A percentile compares a stretch with the other conserved stretches of the same genome.
These are phyloP conservation scores for Aphelenchoides besseyi DNA, from an alignment of 1,140 invertebrate genomes.

Conservation along the genomic window DNA sequence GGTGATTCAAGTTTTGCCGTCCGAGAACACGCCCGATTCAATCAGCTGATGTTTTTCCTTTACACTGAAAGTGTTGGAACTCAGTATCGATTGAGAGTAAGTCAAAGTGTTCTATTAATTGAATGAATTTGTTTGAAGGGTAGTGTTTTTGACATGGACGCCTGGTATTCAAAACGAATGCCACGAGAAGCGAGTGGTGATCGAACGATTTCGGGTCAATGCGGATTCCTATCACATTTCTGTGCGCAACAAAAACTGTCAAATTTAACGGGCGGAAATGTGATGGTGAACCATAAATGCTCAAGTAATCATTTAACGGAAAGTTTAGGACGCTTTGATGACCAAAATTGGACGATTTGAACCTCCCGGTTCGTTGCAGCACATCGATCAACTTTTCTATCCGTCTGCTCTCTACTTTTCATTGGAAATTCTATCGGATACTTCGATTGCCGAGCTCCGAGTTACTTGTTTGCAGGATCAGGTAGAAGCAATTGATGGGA, in stretches of 20 bases:
- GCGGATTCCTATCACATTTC: slow-evolving; percentile 18
- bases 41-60: slow-evolving; percentile 13
- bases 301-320: not conserved
- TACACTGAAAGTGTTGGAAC: slow-evolving; percentile 1
- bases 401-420: slow-evolving; percentile 19
- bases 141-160: slow-evolving; percentile 15
- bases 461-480: slow-evolving; percentile 22
- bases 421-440: not conserved
- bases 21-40: not conserved
- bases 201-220: slow-evolving; percentile 4
- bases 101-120: not conserved
- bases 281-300: too few relatives aligned
- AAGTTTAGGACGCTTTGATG: slow-evolving; percentile 6
- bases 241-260: not conserved
- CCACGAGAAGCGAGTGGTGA: not conserved
- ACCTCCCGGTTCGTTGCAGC: not conserved
- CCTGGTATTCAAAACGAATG: slow-evolving; percentile 16
- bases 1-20: not conserved
- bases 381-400: slow-evolving; percentile 20
- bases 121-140: not conserved
- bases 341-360: not conserved
- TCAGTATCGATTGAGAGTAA: not conserved
- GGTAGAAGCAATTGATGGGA: too few relatives aligned
- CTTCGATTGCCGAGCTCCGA: not conserved
- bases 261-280: too few relatives aligned